Base-by-base conservation (phyloP, 1,140 invertebrate species). In the Heliconius nattereri region DNA sequence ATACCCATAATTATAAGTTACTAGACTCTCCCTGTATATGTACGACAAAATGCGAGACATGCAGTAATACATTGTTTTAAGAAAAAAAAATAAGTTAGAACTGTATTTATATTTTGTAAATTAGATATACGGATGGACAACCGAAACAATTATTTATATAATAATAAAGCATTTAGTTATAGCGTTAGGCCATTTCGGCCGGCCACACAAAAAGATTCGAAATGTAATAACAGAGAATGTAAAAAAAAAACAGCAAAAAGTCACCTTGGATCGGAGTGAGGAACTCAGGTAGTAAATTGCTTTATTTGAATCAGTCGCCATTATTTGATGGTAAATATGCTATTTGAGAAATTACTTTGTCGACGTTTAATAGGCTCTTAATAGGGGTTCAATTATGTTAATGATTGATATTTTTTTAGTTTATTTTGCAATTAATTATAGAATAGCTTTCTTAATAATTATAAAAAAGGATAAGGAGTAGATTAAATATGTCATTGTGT, bases 221-320 rank as follows among this genome's bases (percentile, higher is more conserved):
- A 85, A 86, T 84, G 89, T 86, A 90, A 91, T 86, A 90, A 86
- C 84, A 82, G 82, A 83, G 83, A 84, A 45, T 76, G 87, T 86
- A 89, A 90, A 45, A 45, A 92, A 93, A 91, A 90, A 81, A 74
- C 79, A 74, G 88, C 90, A 94, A 94, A 94, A 92, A 93, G 87
- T 91, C 92, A 92, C 92, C 91, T 94, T 94, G 89, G 86, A 84
- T 85, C 82, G 79, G 85, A 71, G 86, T 88, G 90, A 90, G 86
- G 88, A 91, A 89, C 90, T 87, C 90, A 94, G 91, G 92, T 94
- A 92, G 91, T 90, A 87, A 85, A 92, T 92, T 92, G 90, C 89
- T 94, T 92, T 87, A 94, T 93, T 90, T 91, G 84, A 84, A 85
- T 82, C 84, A 83, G 78, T 80, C 83, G 81, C 85, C 80, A 81